Evolutionary conservation across 1,140 invertebrate genomes (phyloP).

Genomic region (Eulimnadia texana): DNA sequence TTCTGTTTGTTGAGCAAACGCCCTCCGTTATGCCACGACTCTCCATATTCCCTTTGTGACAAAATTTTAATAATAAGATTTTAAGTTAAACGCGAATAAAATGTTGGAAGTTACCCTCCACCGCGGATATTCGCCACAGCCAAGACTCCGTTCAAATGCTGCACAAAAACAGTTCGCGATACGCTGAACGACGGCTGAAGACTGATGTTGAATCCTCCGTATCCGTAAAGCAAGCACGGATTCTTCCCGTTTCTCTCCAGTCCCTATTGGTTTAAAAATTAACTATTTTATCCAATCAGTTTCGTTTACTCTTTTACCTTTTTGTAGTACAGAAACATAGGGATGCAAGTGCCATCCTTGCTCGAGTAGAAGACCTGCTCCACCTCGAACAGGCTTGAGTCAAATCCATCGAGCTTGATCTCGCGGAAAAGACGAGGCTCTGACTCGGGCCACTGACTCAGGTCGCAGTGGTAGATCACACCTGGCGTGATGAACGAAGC

Average conservation of each 20-base stretch:
- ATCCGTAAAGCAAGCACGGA: conserved; percentile 81
- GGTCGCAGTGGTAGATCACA: conserved; percentile 74
- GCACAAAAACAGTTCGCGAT: conserved; percentile 70
- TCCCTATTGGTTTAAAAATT: no score
- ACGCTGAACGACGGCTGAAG: conserved; percentile 73
- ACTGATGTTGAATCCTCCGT: conserved; percentile 92
- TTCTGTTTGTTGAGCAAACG: conserved; percentile 90
- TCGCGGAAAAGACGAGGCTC: conserved; percentile 59
- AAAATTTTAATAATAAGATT: conserved; percentile 17
- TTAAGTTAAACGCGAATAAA: not conserved
- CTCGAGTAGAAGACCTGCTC: conserved; percentile 86
- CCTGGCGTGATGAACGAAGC: conserved; percentile 85
- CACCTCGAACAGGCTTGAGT: conserved; percentile 61
- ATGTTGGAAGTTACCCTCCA: conserved; percentile 53
- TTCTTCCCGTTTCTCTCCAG: conserved; percentile 46
- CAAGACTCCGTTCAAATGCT: conserved; percentile 73
- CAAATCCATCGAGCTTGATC: conserved; percentile 69
- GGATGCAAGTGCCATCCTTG: conserved; percentile 89
- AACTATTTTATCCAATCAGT: no score
- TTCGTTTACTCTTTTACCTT: conserved; percentile 54
- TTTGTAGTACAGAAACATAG: conserved; percentile 89
- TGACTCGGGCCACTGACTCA: conserved; percentile 42
- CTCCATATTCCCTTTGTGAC: conserved; percentile 96
- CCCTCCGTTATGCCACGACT: conserved; percentile 90
- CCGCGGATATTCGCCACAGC: conserved; percentile 90